Percentiles rank a stretch among this genome's conserved stretches.
Conservation (phyloP, 2,888 invertebrate genomes). For the Dasysyrphus tricinctus region DNA sequence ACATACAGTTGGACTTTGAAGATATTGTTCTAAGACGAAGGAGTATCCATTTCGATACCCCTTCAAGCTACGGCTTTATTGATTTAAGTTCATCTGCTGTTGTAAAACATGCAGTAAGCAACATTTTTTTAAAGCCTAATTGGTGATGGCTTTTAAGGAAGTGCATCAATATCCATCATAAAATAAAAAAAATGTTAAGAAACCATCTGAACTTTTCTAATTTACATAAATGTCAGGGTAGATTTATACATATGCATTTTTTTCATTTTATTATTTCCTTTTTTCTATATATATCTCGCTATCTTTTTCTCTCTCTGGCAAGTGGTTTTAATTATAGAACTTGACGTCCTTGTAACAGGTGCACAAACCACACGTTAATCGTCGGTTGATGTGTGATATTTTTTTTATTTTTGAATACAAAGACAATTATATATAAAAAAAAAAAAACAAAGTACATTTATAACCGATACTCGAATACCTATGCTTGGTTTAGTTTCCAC, state of each 20-base stretch:
- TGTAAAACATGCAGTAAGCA: background rate
- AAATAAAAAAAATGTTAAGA: constrained; percentile 3
- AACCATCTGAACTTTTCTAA: constrained; percentile 39
- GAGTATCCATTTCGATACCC: no score
- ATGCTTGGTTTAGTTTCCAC: constrained; percentile 67
- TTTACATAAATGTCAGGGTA: constrained; percentile 57
- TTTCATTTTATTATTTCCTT: constrained; percentile 60
- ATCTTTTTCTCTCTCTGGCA: constrained; percentile 17
- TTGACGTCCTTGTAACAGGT: constrained; percentile 74
- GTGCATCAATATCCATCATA: constrained; percentile 18
- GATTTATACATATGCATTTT: background rate
- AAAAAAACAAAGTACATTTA: constrained; percentile 8
- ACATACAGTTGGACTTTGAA: no score
- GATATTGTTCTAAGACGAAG: no score
- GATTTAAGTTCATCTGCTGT: background rate
- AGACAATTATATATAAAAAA: constrained; percentile 49
- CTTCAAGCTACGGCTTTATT: background rate
- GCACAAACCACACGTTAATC: constrained; percentile 47
- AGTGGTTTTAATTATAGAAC: constrained; percentile 61
- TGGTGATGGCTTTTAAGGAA: constrained; percentile 55
- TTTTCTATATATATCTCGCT: constrained; percentile 24
- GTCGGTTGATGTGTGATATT: constrained; percentile 38
- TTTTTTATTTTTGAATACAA: constrained; percentile 36
- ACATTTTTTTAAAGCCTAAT: background rate
- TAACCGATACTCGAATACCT: background rate